Base-by-base conservation (phyloP, 1,140 invertebrate species). In the Reticulitermes speratus region DNA sequence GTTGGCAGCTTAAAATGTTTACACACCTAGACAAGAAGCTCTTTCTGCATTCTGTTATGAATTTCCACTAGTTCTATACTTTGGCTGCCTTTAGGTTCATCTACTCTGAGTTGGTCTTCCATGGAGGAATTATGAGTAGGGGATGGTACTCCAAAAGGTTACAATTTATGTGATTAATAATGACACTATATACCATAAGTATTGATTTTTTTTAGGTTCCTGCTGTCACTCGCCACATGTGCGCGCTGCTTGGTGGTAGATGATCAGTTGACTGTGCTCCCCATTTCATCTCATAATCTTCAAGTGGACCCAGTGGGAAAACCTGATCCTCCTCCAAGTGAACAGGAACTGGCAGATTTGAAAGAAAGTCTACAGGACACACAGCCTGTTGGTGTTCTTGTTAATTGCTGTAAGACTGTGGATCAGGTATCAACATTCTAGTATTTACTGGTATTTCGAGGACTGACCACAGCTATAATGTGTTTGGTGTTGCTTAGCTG, bases 201-300 rank as follows among this genome's bases (percentile, higher is more conserved):
- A 84, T 11, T 84, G 23, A 44, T 19, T 44, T 85, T 52, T 88
- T 89, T 59, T 88, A 94, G 97, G 83, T 99, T 99, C 90, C 93
- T 99, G 25, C 91, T 99, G 1, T 99, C 98, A 0, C 91, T 99
- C 87, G 93, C 97, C 0, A 96, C 96, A 5, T 99, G 98, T 90
- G 92, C 95, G 87, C 94, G 95, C 45, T 99, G 97, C 91, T 91
- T 99, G 82, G 96, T 99, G 11, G 94, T 99, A 30, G 98, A 99
- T 92, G 98, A 99, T 91, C 95, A 97, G 87, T 93, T 99, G 0
- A 96, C 96, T 83, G 95, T 99, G 11, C 92, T 99, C 32, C 98
- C 99, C 0, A 93, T 99, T 87, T 98, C 98, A 14, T 98, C 97
- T 0, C 95, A 97, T 89, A 96, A 96, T 86, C 92, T 97, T 30